Conservation (phyloP, 2,113 vertebrate species). For the Elgaria multicarinata region DNA sequence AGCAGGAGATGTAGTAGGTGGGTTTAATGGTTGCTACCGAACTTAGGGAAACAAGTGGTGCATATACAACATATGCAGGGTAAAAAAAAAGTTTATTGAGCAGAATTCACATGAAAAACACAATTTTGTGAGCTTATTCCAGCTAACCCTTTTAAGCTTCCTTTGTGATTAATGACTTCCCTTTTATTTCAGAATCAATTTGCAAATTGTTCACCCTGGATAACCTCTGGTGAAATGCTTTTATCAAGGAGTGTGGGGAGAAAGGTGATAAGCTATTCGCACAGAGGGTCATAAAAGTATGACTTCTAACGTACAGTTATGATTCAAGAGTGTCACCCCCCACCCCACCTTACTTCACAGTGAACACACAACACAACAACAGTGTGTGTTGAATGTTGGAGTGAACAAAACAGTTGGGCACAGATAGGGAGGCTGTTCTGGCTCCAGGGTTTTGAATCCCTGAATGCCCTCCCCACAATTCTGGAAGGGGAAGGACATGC, state of each 20-base stretch:
- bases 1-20: background rate
- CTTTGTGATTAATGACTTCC: constrained; percentile 13
- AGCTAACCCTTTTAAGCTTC: background rate
- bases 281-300: background rate
- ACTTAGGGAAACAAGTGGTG: background rate
- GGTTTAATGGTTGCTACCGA: background rate
- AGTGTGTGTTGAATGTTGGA: fast-evolving
- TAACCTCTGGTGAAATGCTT: constrained; percentile 32
- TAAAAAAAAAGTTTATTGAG: background rate
- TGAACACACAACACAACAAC: too few relatives aligned
- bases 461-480: background rate
- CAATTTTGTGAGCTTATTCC: constrained; percentile 13
- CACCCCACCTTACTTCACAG: constrained; percentile 9
- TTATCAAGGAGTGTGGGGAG: background rate
- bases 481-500: background rate
- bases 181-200: constrained; percentile 38
- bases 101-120: constrained; percentile 13
- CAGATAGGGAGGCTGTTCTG: too few relatives aligned
- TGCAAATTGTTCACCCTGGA: constrained; percentile 26
- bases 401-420: too few relatives aligned
- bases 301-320: constrained; percentile 10
- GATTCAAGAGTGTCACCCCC: constrained; percentile 43
- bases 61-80: background rate
- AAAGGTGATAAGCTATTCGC: background rate
- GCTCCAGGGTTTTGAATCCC: too few relatives aligned